Conservation (phyloP, 2,797 vertebrate species). For the Cuculus canorus region DNA sequence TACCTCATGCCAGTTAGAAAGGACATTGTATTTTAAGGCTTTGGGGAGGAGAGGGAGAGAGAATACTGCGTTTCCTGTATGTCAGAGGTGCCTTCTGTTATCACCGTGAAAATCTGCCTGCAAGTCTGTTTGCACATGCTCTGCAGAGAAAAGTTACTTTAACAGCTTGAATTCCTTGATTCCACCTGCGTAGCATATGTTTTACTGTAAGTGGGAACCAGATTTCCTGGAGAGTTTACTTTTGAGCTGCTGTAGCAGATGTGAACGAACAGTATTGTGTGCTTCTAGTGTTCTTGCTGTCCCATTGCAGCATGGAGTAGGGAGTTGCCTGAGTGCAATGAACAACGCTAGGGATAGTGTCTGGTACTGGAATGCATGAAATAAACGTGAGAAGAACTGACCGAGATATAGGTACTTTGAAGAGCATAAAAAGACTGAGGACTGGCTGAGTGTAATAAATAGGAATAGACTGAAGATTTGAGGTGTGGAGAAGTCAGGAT, state of each 20-base stretch:
- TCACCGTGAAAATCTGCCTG: background rate
- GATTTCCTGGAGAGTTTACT: background rate
- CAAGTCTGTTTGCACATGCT: constrained; percentile 3
- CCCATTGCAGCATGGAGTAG: background rate
- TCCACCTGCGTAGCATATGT: background rate
- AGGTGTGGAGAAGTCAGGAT: background rate
- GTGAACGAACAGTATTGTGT: background rate
- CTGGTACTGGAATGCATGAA: background rate
- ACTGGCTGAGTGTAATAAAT: background rate
- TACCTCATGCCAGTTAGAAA: background rate
- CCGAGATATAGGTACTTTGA: background rate
- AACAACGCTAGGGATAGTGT: background rate
- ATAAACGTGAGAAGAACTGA: background rate
- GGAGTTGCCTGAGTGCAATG: background rate
- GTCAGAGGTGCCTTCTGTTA: background rate
- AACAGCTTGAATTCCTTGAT: background rate
- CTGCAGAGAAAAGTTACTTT: background rate
- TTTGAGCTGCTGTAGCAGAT: background rate
- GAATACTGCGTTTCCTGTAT: background rate
- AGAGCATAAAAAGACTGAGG: background rate
- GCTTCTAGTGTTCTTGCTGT: background rate
- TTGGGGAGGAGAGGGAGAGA: background rate
- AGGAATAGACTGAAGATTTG: background rate
- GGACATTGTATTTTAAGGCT: background rate
- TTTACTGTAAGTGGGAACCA: background rate